Evolutionary conservation across 2,113 vertebrate species (phyloP).

Genomic region (Apteryx mantelli): DNA sequence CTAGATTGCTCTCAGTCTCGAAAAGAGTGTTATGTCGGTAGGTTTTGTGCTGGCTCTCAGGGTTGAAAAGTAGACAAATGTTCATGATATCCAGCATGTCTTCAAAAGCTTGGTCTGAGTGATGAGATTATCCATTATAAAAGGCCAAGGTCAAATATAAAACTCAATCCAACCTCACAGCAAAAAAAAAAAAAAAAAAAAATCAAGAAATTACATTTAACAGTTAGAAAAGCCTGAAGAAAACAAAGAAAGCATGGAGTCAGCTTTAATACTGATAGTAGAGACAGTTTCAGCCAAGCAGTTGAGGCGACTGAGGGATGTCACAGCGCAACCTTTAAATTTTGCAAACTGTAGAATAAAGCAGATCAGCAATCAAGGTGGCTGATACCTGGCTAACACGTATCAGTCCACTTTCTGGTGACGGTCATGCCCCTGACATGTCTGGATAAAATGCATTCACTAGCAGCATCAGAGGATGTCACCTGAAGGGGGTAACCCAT

Average conservation of each 20-base stretch:
- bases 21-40: rapidly evolving
- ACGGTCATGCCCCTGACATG: neutral
- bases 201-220: neutral
- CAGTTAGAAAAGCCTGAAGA: neutral
- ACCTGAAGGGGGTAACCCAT: neutral
- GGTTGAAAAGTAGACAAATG: neutral
- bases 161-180: neutral
- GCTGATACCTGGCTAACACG: neutral
- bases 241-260: neutral
- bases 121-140: neutral
- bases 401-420: neutral
- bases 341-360: neutral
- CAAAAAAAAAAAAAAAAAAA: neutral
- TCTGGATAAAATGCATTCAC: neutral
- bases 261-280: neutral
- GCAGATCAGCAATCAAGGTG: neutral
- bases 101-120: neutral
- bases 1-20: neutral
- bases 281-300: neutral
- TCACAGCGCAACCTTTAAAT: neutral
- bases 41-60: neutral
- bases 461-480: neutral
- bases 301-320: neutral
- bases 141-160: neutral
- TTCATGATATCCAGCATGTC: neutral